Evolutionary conservation across 1,140 invertebrate genomes (phyloP), one percentile per base, ranked within the genome.

Genomic region (Brachionus koreanus): DNA sequence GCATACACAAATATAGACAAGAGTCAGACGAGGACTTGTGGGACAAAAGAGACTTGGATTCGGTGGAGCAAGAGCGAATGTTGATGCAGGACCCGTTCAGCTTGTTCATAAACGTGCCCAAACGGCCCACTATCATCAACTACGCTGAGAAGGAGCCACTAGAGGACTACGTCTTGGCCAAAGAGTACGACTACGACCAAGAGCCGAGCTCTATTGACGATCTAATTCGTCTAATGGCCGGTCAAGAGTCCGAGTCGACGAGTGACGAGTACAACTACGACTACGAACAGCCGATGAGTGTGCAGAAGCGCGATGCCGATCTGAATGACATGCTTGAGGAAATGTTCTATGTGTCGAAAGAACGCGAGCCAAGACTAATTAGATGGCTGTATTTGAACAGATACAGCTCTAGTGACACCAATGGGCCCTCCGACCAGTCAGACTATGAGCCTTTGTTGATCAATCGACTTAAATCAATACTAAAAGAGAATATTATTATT

Each of bases 401-500:
- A 39, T 23, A 16, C 7, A 65, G 25, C 25, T 29, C 29, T 29
- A 29, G 29, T 29, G 29, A 29, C 29, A 2, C 29, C 29, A 37
- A 12, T 37, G 25, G 12, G 33, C 25, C 25, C 7, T 5, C 2
- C 7, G 9, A 69, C 37, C 33, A 39, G 13, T 12, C 16, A 16
- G 33, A 43, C 3, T 4, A 16, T 1, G 67, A 72, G 4, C 16
- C 67, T 9, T 2, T 23, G 19, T 0, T 72, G 0, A 39, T 35
- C 16, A 39, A 5, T 19, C 33, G 35, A 35, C 37, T 72, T 3
- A 72, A 72, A 16, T 39, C 67, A 12, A 72, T 72, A 5, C 67
- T 72, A 10, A 72, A 72, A 37, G 67, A 72, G 37, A 72, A 72
- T 13, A 19, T 72, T 16, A 72, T 72, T n/a, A 72, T 72, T 19